These are phyloP conservation scores for Phalacrocorax aristotelis DNA, from an alignment of 2,113 vertebrate genomes.

Conservation along the genomic window DNA sequence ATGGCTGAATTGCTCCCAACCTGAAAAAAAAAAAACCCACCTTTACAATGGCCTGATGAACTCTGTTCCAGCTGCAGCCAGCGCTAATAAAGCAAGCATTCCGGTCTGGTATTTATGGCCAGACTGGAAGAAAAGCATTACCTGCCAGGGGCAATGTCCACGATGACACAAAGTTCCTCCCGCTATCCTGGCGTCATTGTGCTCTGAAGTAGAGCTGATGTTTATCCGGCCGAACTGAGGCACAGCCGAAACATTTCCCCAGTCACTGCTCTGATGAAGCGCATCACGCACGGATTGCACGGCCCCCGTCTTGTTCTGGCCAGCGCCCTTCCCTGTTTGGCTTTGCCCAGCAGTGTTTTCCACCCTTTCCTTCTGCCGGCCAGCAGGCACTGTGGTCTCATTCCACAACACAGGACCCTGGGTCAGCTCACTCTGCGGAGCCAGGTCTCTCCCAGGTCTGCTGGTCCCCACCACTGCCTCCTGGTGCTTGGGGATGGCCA, in stretches of 20 bases:
- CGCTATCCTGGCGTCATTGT: conserved; percentile 34
- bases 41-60: neutral
- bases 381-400: accelerated
- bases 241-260: accelerated
- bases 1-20: accelerated
- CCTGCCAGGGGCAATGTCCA: conserved; percentile 87
- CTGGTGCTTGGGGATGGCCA: accelerated
- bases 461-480: accelerated
- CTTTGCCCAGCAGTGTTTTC: neutral
- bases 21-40: neutral
- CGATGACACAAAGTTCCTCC: conserved; percentile 75
- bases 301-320: accelerated
- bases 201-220: neutral
- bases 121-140: neutral
- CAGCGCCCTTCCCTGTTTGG: accelerated
- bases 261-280: neutral
- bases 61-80: neutral
- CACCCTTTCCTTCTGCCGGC: accelerated
- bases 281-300: accelerated
- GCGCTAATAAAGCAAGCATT: neutral
- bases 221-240: neutral
- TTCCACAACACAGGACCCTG: neutral
- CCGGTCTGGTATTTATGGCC: neutral
- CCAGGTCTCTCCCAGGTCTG: accelerated
- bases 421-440: accelerated